phyloP scores from a whole-genome alignment of 2,113 vertebrate species.

The Clarias macrocephalus region DNA sequence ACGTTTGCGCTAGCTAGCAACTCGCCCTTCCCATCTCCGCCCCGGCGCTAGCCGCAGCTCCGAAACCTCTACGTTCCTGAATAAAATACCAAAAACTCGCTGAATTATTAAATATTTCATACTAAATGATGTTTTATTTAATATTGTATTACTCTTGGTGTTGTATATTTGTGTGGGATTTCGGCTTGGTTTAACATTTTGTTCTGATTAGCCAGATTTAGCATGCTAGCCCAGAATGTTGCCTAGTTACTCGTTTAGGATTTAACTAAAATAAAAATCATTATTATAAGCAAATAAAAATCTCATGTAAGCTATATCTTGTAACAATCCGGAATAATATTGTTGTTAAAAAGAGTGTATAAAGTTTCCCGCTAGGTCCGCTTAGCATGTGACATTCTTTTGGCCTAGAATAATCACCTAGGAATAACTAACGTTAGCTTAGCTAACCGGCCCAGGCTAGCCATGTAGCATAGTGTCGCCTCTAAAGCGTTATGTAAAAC shows the following conservation, averaged over 20 bases:
- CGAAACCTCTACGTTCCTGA: background rate
- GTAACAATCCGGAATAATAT: background rate
- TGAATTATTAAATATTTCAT: no score
- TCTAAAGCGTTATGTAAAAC: slow-evolving; percentile 31
- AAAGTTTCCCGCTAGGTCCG: background rate
- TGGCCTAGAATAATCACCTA: slow-evolving; percentile 12
- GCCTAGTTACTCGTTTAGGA: no score
- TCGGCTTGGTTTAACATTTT: background rate
- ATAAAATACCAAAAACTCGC: background rate
- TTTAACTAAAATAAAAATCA: background rate
- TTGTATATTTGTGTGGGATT: no score
- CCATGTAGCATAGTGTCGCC: background rate
- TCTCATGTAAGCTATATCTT: no score
- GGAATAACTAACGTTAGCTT: slow-evolving; percentile 40
- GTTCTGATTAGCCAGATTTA: background rate
- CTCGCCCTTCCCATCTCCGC: slow-evolving; percentile 10
- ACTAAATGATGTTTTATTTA: background rate
- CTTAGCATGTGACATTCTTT: background rate
- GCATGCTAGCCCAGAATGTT: background rate
- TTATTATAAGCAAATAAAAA: background rate
- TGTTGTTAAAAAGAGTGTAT: background rate
- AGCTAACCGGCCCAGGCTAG: background rate
- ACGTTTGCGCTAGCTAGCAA: slow-evolving; percentile 46
- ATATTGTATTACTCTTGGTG: no score
- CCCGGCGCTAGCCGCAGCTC: background rate